Base-by-base conservation (phyloP, 2,797 vertebrate genomes). In the Bradypodion ventrale region DNA sequence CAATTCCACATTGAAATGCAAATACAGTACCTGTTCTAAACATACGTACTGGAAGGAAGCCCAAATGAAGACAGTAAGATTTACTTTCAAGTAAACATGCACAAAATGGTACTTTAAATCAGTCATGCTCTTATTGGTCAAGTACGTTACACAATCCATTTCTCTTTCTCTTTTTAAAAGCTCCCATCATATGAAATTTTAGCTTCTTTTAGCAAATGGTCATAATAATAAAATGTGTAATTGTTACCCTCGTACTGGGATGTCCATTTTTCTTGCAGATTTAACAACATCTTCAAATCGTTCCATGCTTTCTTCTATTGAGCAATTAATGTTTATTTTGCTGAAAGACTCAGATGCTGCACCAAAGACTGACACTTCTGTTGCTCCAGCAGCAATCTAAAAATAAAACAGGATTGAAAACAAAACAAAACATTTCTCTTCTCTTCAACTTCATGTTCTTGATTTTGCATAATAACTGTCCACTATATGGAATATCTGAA, bases 271-370 rank as follows among this genome's bases (percentile, higher is more conserved):
- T 87, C 93, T 97, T 90, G 98, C 98, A 56, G 95, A 90, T 81
- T 95, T 96, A 91, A 97, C 91, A 84, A 99, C 96, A 86, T 97
- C 96, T 93, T 98, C 95, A 93, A 98, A 99, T 92, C 95, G 97
- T 87, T 95, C 94, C 95, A 99, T 96, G 93, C 98, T 99, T 96
- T 99, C 97, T 92, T 98, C 97, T 88, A 99, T 97, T 78, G 98
- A 98, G 92, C 98, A 98, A 94, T 99, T 99, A 92, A 99, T 98
- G 89, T 99, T 99, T 92, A 95, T 98, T 95, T 96, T 97, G 92
- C 96, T 98, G 90, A 99, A 99, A 59, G 96, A 96, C 92, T 99
- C 98, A 74, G 98, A 99, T 15, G 97, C 97, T 27, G 98, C 98
- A 8, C 97, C 98, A 96, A 99, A 99, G 88, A 99, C 97, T 1